These are phyloP conservation scores for Notechis scutatus DNA, from an alignment of 2,113 vertebrate species.

Conservation along the genomic window DNA sequence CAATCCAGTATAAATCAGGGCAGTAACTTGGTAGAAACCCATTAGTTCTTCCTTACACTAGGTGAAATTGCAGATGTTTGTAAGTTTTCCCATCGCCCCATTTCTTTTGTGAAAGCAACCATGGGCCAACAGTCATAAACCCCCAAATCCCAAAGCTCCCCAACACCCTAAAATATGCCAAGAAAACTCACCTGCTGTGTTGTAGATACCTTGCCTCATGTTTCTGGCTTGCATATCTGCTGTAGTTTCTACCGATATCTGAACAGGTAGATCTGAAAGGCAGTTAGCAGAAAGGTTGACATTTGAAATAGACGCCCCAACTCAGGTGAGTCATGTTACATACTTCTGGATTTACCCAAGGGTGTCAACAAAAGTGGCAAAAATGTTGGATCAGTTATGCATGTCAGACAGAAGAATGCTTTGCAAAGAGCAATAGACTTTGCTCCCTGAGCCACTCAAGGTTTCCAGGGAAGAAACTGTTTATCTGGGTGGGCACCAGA, in stretches of 20 bases:
- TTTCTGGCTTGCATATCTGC: conserved; percentile 88
- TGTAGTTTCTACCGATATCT: conserved; percentile 88
- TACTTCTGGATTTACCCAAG: neutral
- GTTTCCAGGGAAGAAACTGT: neutral
- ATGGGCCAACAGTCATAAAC: neutral
- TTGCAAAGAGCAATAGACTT: neutral
- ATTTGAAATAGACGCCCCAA: neutral
- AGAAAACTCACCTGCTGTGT: conserved; percentile 74
- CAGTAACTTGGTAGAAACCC: neutral
- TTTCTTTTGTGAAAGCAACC: neutral
- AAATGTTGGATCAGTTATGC: neutral
- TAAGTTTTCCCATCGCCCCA: neutral
- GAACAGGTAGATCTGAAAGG: conserved; percentile 78
- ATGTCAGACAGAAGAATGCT: neutral
- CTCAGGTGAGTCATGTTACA: neutral
- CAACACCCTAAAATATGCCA: neutral
- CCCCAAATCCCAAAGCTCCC: neutral
- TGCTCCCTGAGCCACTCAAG: neutral
- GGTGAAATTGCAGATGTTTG: neutral
- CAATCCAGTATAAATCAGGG: neutral
- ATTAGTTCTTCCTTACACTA: neutral
- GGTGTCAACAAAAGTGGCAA: neutral
- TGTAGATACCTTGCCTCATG: conserved; percentile 76
- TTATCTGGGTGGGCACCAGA: neutral
- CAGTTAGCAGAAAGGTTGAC: neutral